Evolutionary conservation across 1,140 invertebrate species (phyloP).

Genomic region (Megalonaias nervosa): DNA sequence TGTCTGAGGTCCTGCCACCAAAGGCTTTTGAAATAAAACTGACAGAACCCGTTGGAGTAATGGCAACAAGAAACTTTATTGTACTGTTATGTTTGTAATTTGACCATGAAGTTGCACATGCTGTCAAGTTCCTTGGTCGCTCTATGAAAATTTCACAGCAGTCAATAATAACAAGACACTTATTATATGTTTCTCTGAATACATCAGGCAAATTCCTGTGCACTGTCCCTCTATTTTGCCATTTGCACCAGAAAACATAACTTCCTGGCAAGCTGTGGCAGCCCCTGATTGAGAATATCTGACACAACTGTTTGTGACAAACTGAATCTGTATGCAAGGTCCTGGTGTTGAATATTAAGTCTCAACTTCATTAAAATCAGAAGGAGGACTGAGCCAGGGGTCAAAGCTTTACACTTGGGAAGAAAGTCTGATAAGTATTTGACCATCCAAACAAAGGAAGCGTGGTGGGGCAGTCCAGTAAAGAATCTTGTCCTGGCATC

Average conservation of each 20-base stretch:
- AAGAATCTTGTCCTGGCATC: no score
- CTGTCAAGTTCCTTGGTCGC: not conserved
- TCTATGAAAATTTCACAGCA: no score
- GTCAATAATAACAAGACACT: conserved; percentile 12
- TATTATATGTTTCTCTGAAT: conserved; percentile 1
- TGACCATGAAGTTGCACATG: conserved; percentile 24
- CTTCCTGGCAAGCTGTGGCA: not conserved
- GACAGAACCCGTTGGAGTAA: conserved; percentile 27
- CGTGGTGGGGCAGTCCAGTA: no score
- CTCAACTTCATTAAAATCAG: no score
- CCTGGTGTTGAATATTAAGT: no score
- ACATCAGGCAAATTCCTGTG: no score
- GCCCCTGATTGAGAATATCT: not conserved
- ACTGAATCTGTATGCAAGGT: no score
- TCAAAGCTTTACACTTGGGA: not conserved
- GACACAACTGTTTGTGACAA: no score
- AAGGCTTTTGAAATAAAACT: conserved; percentile 33
- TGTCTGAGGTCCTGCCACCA: conserved; percentile 37
- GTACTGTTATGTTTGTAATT: conserved; percentile 38
- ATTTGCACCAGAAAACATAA: conserved; percentile 13
- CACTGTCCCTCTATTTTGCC: conserved; percentile 2
- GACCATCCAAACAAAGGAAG: not conserved
- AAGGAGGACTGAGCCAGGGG: no score
- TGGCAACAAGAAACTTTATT: conserved; percentile 29
- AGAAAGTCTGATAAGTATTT: not conserved